Base-by-base conservation (phyloP, 2,113 vertebrate species). In the Zeus faber region DNA sequence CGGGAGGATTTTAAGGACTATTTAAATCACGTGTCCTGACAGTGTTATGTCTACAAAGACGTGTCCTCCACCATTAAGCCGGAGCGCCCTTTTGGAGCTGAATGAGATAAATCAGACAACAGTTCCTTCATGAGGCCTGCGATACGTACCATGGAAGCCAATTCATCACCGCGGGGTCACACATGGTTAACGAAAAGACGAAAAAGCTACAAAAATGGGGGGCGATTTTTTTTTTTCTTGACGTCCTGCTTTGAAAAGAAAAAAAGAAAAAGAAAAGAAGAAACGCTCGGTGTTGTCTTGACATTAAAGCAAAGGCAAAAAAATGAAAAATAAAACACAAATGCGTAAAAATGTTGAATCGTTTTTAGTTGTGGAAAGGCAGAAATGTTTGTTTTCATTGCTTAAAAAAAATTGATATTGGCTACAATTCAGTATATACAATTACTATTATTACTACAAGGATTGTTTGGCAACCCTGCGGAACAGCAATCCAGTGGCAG, bases 341-440 rank as follows among this genome's bases (percentile, higher is more conserved):
- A n/a, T n/a, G n/a, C n/a, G n/a, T n/a, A n/a, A n/a, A n/a, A n/a
- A n/a, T n/a, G n/a, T n/a, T n/a, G n/a, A n/a, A n/a, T n/a, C n/a
- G n/a, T n/a, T n/a, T n/a, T 45, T 67, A 56, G 58, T 74, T 67
- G 72, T 58, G 66, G 56, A 61, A 61, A 52, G 73, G 52, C 31
- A 1, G n/a, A 25, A 57, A 58, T 31, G 65, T 29, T n/a, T n/a
- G n/a, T n/a, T n/a, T n/a, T n/a, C n/a, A n/a, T n/a, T n/a, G n/a
- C n/a, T n/a, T n/a, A n/a, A n/a, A n/a, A n/a, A n/a, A n/a, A n/a
- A n/a, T n/a, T n/a, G n/a, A n/a, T n/a, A n/a, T n/a, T n/a, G n/a
- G n/a, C n/a, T n/a, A n/a, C n/a, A n/a, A n/a, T n/a, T n/a, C n/a
- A n/a, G n/a, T n/a, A n/a, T n/a, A n/a, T n/a, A n/a, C n/a, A n/a